A percentile compares a stretch with the other conserved stretches of the same genome.
These are phyloP conservation scores for Nephrotoma guestfalica DNA, from an alignment of 2,888 invertebrate genomes.

Conservation along the genomic window DNA sequence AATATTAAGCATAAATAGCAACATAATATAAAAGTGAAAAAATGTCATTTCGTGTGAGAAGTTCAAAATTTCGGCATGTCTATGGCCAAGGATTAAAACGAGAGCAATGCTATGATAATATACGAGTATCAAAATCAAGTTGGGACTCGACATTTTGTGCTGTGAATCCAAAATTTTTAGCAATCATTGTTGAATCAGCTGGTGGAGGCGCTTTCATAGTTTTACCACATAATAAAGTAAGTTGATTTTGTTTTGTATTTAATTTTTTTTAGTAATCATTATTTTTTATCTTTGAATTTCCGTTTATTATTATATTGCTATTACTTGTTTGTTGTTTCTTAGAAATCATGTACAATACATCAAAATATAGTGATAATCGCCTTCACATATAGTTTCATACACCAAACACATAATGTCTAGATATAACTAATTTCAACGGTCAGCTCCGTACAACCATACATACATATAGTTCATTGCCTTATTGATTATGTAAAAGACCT, in stretches of 20 bases:
- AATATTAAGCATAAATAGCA: not conserved
- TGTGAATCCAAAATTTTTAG: slow-evolving; percentile 94
- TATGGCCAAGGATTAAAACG: slow-evolving; percentile 73
- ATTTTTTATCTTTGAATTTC: slow-evolving; percentile 3
- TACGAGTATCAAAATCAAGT: slow-evolving; percentile 91
- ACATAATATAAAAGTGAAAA: slow-evolving; percentile 19
- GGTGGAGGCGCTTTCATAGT: slow-evolving; percentile 95
- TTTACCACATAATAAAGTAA: slow-evolving; percentile 81
- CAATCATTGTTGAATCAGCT: slow-evolving; percentile 92
- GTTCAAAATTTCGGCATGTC: slow-evolving; percentile 97
- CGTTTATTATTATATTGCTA: not conserved
- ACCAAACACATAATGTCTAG: too few species aligned
- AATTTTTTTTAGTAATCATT: not conserved
- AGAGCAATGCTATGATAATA: slow-evolving; percentile 95
- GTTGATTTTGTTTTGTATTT: slow-evolving; percentile 11
- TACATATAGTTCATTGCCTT: not conserved
- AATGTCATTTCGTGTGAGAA: slow-evolving; percentile 95
- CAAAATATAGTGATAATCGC: not conserved
- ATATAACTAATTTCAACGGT: too few species aligned
- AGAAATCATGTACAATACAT: slow-evolving; percentile 30
- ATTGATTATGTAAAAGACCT: not conserved
- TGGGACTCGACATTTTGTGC: slow-evolving; percentile 98
- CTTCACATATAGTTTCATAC: too few species aligned
- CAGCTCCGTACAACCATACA: too few species aligned
- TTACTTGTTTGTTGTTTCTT: slow-evolving; percentile 27